Conservation (phyloP, 2,888 invertebrate species). For the Rugalucina vietnamica region DNA sequence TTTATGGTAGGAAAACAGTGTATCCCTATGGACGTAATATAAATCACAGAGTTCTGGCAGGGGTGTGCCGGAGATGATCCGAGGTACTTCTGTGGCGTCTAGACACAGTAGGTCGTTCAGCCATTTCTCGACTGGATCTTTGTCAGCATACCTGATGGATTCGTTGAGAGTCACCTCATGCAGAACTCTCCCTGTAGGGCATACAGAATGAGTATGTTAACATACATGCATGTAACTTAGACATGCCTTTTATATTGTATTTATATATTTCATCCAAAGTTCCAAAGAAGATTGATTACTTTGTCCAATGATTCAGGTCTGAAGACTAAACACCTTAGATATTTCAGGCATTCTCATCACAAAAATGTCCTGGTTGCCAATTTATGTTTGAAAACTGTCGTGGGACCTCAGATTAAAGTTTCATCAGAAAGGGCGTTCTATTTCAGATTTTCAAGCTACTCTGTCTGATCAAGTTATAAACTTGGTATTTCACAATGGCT, state of each 20-base stretch:
- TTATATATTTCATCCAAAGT: too few relatives aligned
- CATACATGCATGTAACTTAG: too few relatives aligned
- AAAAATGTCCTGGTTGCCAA: too few relatives aligned
- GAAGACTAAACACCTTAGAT: too few relatives aligned
- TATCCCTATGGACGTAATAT: slow-evolving; percentile 89
- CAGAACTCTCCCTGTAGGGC: slow-evolving; percentile 83
- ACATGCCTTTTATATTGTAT: too few relatives aligned
- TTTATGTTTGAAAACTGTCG: neutral
- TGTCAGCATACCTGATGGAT: slow-evolving; percentile 95
- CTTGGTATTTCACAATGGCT: too few relatives aligned
- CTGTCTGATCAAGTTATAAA: too few relatives aligned
- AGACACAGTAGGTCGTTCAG: slow-evolving; percentile 95
- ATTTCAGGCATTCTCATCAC: too few relatives aligned
- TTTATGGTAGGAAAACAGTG: slow-evolving; percentile 97
- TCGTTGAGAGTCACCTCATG: slow-evolving; percentile 91
- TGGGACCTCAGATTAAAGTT: neutral
- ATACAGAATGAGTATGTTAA: too few relatives aligned
- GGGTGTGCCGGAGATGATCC: slow-evolving; percentile 92
- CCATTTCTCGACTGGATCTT: slow-evolving; percentile 95
- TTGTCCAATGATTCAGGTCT: too few relatives aligned
- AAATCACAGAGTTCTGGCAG: slow-evolving; percentile 95
- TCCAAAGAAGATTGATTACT: too few relatives aligned
- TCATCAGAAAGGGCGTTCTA: neutral
- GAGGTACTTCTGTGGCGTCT: slow-evolving; percentile 89
- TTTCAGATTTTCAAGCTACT: too few relatives aligned